A percentile compares a stretch with the other conserved stretches of the same genome.
These are phyloP conservation scores for Aspidapion aeneum DNA, from an alignment of 2,888 invertebrate species.

Conservation along the genomic window DNA sequence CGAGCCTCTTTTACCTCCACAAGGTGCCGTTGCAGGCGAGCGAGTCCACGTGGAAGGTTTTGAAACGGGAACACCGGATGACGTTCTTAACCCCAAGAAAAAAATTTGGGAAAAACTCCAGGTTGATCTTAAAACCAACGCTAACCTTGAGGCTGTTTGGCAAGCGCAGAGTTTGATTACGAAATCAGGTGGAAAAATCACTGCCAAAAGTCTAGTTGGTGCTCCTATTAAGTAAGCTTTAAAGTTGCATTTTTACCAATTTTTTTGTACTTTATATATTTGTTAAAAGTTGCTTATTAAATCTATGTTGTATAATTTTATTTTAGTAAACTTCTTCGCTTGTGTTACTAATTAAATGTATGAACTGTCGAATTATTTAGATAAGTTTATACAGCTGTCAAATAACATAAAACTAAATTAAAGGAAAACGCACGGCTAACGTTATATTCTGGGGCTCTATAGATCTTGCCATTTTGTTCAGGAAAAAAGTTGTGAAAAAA, in stretches of 20 bases:
- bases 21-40: constrained; percentile 76
- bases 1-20: constrained; percentile 80
- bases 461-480: too few relatives aligned
- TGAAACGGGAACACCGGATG: constrained; percentile 73
- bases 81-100: constrained; percentile 90
- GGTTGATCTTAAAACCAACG: constrained; percentile 69
- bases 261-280: constrained; percentile 12
- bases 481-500: too few relatives aligned
- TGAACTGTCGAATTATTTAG: too few relatives aligned
- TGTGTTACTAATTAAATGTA: not conserved
- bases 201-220: constrained; percentile 70
- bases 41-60: constrained; percentile 80
- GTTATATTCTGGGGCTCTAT: too few relatives aligned
- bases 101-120: constrained; percentile 94
- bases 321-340: too few relatives aligned
- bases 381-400: too few relatives aligned
- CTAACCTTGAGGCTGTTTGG: constrained; percentile 77
- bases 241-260: constrained; percentile 3
- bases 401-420: too few relatives aligned
- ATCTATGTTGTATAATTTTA: too few relatives aligned
- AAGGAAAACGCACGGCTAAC: too few relatives aligned
- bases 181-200: constrained; percentile 68
- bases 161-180: constrained; percentile 76
- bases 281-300: constrained; percentile 5
- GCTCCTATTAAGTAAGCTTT: constrained; percentile 74